Evolutionary conservation across 1,140 invertebrate species (phyloP), one percentile per base, ranked within the genome.

Genomic region (Pararge aegeria): DNA sequence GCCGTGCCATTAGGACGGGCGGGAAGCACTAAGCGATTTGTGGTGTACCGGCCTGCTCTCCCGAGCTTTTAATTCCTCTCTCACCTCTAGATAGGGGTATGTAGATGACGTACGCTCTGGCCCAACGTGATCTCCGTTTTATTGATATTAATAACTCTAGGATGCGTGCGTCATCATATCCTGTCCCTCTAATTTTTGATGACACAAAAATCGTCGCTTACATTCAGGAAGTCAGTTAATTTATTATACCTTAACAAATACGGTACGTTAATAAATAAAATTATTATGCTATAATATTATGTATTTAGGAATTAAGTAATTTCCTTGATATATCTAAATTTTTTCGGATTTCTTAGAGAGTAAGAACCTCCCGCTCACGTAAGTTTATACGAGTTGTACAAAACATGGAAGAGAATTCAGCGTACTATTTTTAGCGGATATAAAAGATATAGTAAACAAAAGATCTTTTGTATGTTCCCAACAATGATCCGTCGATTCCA

Each of bases 1-100:
- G 86, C 78, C 78, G 73, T 86, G 84, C 81, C 84, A 89, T 89
- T 89, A 89, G 83, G 71, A 72, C 77, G 73, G 83, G 78, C 73
- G 82, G 83, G 75, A 77, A 80, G 76, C 83, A 87, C 86, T 89
- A 89, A 89, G 84, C 86, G 86, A 86, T 89, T 89, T 87, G 83
- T 87, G 86, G 84, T 89, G 86, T 89, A 85, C 78, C 79, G 79
- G 80, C 80, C 80, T 73, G 77, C 82, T 87, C 84, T 89, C 86
- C 66, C 68, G 81, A 85, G 86, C 83, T 87, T 87, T 89, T 87
- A 89, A 89, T 86, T 86, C 73, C 86, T 84, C 71, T 78, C 78
- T 75, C 78, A 83, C 79, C 83, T 83, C 75, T 59, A 62, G 63
- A 67, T 75, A 66, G 73, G 62, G 64, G 62, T 68, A 68, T 64